Percentiles rank a stretch among this genome's conserved stretches.
Conservation (phyloP, 2,888 invertebrate species). For the Lamellibrachia columna region DNA sequence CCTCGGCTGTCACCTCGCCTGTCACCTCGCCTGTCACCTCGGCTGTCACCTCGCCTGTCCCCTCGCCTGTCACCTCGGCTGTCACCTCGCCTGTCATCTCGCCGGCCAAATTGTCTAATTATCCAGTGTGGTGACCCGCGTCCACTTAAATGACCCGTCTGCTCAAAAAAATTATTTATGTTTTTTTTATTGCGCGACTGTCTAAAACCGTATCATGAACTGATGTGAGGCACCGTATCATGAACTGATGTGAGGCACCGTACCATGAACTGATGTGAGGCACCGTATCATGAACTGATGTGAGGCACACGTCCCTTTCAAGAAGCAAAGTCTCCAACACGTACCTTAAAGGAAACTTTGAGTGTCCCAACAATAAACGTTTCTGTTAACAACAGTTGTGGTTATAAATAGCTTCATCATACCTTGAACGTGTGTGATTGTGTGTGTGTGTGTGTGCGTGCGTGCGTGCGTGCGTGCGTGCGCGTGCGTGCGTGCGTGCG, state of each 20-base stretch:
- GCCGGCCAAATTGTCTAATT: background rate
- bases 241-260: background rate
- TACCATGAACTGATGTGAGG: background rate
- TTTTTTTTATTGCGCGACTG: background rate
- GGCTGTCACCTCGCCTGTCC: background rate
- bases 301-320: constrained; percentile 8
- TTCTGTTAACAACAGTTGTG: background rate
- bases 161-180: background rate
- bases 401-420: background rate
- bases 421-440: background rate
- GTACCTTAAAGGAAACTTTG: background rate
- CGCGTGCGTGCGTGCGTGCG: too few species aligned
- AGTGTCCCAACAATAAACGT: background rate
- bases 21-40: background rate
- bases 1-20: too few species aligned
- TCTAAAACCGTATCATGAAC: background rate
- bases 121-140: background rate
- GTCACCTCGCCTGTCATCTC: background rate
- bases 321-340: background rate
- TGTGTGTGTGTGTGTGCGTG: too few species aligned
- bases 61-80: background rate
- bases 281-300: background rate
- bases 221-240: background rate
- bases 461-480: too few species aligned
- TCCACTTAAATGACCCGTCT: background rate